Conservation (phyloP, 2,113 vertebrate genomes). For the Ondatra zibethicus region DNA sequence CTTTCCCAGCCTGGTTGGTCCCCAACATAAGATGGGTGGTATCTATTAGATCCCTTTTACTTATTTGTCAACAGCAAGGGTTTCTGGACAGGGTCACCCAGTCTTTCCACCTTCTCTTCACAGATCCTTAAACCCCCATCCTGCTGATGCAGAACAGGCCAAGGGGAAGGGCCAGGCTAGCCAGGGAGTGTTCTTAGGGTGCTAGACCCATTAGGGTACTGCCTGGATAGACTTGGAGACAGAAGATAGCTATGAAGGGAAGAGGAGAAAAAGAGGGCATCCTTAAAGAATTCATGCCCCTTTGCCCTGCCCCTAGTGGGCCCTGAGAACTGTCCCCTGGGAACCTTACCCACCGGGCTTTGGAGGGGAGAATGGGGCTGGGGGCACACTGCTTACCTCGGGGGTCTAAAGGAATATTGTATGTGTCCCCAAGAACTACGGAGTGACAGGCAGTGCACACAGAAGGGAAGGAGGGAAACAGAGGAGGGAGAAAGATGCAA, state of each 20-base stretch:
- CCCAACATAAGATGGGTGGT: accelerated
- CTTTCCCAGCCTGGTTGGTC: too few species aligned
- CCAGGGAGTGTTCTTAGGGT: too few species aligned
- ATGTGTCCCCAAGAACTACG: conserved; percentile 99
- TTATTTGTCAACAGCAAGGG: background rate
- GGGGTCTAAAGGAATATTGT: conserved; percentile 99
- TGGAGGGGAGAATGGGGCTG: conserved; percentile 11
- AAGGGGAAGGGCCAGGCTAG: background rate
- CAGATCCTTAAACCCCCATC: background rate
- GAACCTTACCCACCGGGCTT: conserved; percentile 40
- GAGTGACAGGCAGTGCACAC: conserved; percentile 88
- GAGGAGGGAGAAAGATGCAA: conserved; percentile 89
- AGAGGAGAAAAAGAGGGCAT: background rate
- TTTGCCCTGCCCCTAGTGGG: background rate
- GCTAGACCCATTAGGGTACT: background rate
- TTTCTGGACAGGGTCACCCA: background rate
- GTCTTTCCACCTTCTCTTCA: background rate
- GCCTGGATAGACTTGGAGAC: background rate
- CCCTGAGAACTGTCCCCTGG: conserved; percentile 16
- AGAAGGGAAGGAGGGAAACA: conserved; percentile 76
- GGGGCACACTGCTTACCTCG: conserved; percentile 94
- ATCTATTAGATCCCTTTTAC: background rate
- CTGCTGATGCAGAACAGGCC: background rate
- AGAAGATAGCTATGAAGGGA: background rate
- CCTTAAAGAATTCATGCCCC: background rate